Conservation (phyloP, 2,888 invertebrate species). For the Watsonalla binaria region DNA sequence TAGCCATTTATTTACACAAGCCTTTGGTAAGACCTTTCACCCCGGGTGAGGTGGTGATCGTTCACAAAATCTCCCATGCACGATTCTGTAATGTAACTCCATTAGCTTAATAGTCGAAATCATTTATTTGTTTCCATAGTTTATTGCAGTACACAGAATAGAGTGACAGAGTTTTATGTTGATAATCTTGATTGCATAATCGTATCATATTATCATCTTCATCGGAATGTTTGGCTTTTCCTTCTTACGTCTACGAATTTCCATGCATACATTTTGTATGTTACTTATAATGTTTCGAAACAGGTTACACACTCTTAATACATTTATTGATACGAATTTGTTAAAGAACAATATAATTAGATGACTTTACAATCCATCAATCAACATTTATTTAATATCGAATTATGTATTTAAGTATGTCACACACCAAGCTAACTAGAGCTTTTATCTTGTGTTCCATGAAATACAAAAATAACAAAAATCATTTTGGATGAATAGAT, state of each 20-base stretch:
- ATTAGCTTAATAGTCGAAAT: slow-evolving; percentile 39
- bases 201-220: neutral
- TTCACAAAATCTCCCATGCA: slow-evolving; percentile 38
- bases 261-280: neutral
- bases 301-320: too few species aligned
- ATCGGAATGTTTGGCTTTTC: neutral
- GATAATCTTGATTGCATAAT: slow-evolving; percentile 6
- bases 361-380: too few species aligned
- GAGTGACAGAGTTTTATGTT: slow-evolving; percentile 10
- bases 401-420: too few species aligned
- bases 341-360: too few species aligned
- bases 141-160: slow-evolving; percentile 20
- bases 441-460: too few species aligned
- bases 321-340: too few species aligned
- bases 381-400: too few species aligned
- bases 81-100: slow-evolving; percentile 36
- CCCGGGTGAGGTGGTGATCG: slow-evolving; percentile 37
- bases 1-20: slow-evolving; percentile 14
- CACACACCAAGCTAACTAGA: too few species aligned
- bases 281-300: too few species aligned
- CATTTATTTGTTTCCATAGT: slow-evolving; percentile 32
- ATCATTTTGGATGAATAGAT: too few species aligned
- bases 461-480: too few species aligned
- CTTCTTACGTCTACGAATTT: neutral
- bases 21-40: slow-evolving; percentile 47